Evolutionary conservation across 2,113 vertebrate species (phyloP), one percentile per base, ranked within the genome.

Genomic region (Echinops telfairi): DNA sequence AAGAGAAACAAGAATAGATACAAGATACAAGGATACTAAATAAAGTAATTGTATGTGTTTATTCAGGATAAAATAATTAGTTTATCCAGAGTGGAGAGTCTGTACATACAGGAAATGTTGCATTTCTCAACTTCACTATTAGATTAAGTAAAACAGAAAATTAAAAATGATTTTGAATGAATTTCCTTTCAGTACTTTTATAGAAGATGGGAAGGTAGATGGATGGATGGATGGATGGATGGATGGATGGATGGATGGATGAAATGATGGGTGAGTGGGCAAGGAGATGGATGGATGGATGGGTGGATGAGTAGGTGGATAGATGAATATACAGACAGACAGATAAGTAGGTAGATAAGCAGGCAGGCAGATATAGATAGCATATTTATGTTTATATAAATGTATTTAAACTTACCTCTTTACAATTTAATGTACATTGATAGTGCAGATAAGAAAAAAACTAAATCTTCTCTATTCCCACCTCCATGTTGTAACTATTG

Each of bases 131-230:
- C 43, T 57, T 77, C n/a, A 29, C 40, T 82, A n/a, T 83, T 47
- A 90, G 17, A 29, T 71, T 31, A 83, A 92, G 86, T 79, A 82
- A 83, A 78, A 36, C 14, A 40, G 84, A 47, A 43, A 75, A 88
- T 75, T 83, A 31, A 75, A 87, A 93, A 76, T 62, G 4, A 2
- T 86, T 94, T 89, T 10, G 92, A 29, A 77, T 66, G 31, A 10
- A 77, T 93, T 89, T 88, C 31, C 47, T 77, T 70, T 29, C 53
- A n/a, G 19, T 47, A 10, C 29, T 89, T 81, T 89, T 91, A 83
- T 58, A 31, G 64, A 29, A 70, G 47, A 78, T 79, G 4, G 1
- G 4, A 31, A n/a, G 29, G 66, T 68, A n/a, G 23, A 83, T 64
- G 75, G 62, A 78, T 3, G 16, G 60, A 62, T 62, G 60, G 47